phyloP scores from a whole-genome alignment of 2,113 vertebrate species.

The Pongo pygmaeus region DNA sequence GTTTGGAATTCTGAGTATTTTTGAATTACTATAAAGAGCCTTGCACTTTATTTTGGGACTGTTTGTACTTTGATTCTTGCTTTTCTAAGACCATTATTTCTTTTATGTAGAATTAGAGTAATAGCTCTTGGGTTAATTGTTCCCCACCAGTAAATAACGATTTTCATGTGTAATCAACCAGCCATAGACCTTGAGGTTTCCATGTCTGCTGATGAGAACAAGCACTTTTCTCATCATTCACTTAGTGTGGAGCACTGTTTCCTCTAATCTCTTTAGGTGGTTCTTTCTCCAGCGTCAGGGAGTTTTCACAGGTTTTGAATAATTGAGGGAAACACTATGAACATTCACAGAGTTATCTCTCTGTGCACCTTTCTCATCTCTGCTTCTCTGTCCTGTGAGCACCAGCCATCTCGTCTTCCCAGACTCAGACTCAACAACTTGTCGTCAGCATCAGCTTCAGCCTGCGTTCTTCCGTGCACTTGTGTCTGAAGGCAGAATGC shows the following conservation, averaged over 20 bases:
- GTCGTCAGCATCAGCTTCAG: background rate
- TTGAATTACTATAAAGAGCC: background rate
- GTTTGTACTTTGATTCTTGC: background rate
- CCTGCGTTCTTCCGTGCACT: background rate
- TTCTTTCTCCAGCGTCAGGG: background rate
- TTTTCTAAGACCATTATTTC: background rate
- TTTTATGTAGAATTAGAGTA: background rate
- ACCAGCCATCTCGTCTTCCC: background rate
- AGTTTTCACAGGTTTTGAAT: background rate
- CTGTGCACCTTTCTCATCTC: background rate
- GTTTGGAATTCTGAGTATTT: background rate
- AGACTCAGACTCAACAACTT: background rate
- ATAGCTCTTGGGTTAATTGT: background rate
- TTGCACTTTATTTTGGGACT: background rate
- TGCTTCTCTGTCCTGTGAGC: too few relatives aligned
- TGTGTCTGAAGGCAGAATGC: background rate
- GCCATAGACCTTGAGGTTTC: background rate
- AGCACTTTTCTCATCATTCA: background rate
- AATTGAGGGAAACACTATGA: background rate
- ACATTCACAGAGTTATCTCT: background rate
- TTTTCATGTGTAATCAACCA: background rate
- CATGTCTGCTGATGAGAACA: background rate
- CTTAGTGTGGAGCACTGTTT: too few relatives aligned
- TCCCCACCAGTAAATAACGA: background rate
- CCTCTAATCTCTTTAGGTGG: background rate